Evolutionary conservation across 2,797 vertebrate genomes (phyloP), one percentile per base, ranked within the genome.

Genomic region (Sciaenops ocellatus): DNA sequence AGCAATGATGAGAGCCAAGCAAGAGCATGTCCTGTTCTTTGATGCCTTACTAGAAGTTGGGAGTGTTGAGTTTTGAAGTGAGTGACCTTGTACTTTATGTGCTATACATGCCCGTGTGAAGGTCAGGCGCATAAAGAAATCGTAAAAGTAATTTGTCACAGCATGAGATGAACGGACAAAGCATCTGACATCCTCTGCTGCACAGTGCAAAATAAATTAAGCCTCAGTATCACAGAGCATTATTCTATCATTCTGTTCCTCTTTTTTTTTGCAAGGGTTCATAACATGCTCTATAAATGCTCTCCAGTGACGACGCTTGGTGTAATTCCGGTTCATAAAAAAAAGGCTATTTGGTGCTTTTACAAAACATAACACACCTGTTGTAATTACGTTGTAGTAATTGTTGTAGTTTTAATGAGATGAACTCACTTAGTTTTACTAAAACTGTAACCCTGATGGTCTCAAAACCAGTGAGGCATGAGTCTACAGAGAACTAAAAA

Each of bases 131-230:
- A 84, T 78, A 82, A 85, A 85, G 50, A 44, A n/a, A 20, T 54
- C n/a, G 55, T 84, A 77, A 80, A 89, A 73, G 63, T 67, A 73
- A 85, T 89, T 83, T 84, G 82, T 74, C 78, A 59, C 56, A 24
- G 71, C 16, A 18, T 65, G 47, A 30, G 84, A 84, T 73, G 64
- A 83, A 75, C 5, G 11, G 73, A 82, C 79, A 62, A 76, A 80
- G 64, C 60, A 65, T 80, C 61, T 24, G 55, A 78, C 65, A 80
- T 73, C 69, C 65, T 86, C 65, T 44, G 62, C 51, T 68, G 69
- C 72, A 67, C 75, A 59, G 61, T 28, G 51, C 65, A 83, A 85
- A 84, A 84, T 82, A 66, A 84, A 87, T 76, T 44, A 76, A 82
- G 52, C 59, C 41, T 69, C 38, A 0, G 72, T 63, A 67, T 76